Base-by-base conservation (phyloP, 1,140 invertebrate genomes). In the Dryas iulia region DNA sequence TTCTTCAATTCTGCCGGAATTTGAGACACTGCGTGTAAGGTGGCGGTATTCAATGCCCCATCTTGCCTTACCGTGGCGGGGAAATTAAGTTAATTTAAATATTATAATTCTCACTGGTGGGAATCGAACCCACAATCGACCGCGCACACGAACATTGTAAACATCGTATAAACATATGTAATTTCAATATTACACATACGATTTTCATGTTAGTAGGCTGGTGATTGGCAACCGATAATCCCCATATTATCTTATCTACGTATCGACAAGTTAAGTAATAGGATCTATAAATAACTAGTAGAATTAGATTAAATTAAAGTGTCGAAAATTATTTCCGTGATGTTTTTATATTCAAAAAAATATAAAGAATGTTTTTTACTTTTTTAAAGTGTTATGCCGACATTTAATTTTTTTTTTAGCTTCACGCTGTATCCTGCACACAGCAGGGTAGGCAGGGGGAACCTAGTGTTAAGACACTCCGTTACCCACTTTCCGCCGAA, bases 211-310 rank as follows among this genome's bases (percentile, higher is more conserved):
- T 47, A 47, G 39, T 47, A 21, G 14, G 14, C 10, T 47, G 26
- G 25, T 59, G 65, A 72, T 59, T 56, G 65, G 26, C 61, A 64
- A 53, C 64, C 54, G 30, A 52, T 64, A 66, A 66, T 71, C 59
- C 65, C 53, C 4, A 47, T 28, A 52, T 11, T 68, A 67, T 67
- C 65, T 72, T 64, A 69, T 68, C 60, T 39, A 6, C 18, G 18
- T 72, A 72, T 68, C 62, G 14, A 52, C 31, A 47, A 47, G 31
- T 47, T 65, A 54, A 59, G 39, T 47, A 47, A 8, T 47, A 21
- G 18, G 31, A 62, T 72, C 60, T 72, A 72, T 61, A 47, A 68
- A 72, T 72, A 72, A 60, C 30, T n/a, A 33, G 11, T 23, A 39
- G 35, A 72, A 39, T 59, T 59, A 66, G 35, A 24, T 59, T 21